A percentile compares a stretch with the other conserved stretches of the same genome.
Conservation (phyloP, 2,888 invertebrate species). For the Rhogogaster chlorosoma region DNA sequence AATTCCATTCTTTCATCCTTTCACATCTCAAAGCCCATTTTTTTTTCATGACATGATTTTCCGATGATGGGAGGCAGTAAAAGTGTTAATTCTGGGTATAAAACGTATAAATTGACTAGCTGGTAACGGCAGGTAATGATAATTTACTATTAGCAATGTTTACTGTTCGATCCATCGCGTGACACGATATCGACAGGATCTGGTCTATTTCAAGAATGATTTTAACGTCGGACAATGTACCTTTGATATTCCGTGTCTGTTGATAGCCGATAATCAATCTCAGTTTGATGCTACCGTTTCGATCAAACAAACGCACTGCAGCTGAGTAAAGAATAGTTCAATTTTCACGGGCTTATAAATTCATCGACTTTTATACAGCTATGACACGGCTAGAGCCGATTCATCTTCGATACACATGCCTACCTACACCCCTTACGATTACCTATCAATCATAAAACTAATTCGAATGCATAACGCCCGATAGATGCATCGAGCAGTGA, state of each 20-base stretch:
- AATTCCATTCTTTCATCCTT: background rate
- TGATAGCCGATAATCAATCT: slow-evolving; percentile 31
- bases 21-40: background rate
- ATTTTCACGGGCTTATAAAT: slow-evolving; percentile 18
- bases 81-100: background rate
- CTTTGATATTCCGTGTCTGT: slow-evolving; percentile 1
- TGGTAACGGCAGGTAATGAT: slow-evolving; percentile 25
- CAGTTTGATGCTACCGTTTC: slow-evolving; percentile 4
- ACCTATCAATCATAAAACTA: slow-evolving; percentile 24
- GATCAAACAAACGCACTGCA: slow-evolving; percentile 21
- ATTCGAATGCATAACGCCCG: slow-evolving; percentile 22
- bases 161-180: slow-evolving; percentile 16
- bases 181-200: slow-evolving; percentile 8
- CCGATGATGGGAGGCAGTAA: background rate
- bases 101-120: background rate
- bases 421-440: background rate
- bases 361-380: slow-evolving; percentile 2
- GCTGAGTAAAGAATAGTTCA: slow-evolving; percentile 3
- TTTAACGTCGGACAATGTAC: background rate
- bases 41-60: background rate
- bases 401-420: background rate
- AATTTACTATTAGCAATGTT: slow-evolving; percentile 30
- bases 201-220: slow-evolving; percentile 19
- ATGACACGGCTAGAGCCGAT: background rate
- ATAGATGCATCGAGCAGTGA: slow-evolving; percentile 25